Conservation (phyloP, 2,113 vertebrate species). For the Strigops habroptila region DNA sequence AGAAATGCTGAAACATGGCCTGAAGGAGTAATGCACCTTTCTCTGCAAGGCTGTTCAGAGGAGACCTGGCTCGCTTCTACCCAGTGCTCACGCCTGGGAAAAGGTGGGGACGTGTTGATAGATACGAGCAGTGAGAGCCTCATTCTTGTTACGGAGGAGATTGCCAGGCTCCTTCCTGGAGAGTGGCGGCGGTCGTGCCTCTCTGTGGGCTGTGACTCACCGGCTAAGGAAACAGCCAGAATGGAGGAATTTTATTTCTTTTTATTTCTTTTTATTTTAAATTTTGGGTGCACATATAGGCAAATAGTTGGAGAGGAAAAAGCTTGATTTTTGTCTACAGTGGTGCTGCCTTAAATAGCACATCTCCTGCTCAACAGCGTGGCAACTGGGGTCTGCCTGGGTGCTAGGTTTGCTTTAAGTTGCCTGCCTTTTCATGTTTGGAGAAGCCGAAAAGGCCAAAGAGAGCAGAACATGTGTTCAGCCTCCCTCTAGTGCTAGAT, state of each 20-base stretch:
- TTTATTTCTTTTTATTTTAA: neutral
- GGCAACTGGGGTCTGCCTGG: neutral
- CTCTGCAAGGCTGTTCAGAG: neutral
- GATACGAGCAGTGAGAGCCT: neutral
- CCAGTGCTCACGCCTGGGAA: accelerated
- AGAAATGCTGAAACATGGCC: accelerated
- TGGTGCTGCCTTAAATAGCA: neutral
- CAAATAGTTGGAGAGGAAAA: neutral
- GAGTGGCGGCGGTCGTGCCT: neutral
- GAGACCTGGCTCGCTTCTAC: neutral
- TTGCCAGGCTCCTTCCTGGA: neutral
- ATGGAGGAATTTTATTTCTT: neutral
- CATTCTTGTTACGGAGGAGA: neutral
- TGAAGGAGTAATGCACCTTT: neutral
- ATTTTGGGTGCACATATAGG: neutral
- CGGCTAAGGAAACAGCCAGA: neutral
- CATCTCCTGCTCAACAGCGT: neutral
- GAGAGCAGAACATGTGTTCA: conserved; percentile 5
- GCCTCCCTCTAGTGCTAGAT: conserved; percentile 65
- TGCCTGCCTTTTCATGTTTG: neutral
- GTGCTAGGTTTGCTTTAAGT: neutral
- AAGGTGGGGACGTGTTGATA: neutral
- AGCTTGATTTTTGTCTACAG: neutral
- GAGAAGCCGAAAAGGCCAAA: neutral
- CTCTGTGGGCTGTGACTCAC: conserved; percentile 25